Percentiles rank a stretch among this genome's conserved stretches.
phyloP scores from a whole-genome alignment of 35 echinoderm and acorn worm genomes.

The Stichopus chloronotus region DNA sequence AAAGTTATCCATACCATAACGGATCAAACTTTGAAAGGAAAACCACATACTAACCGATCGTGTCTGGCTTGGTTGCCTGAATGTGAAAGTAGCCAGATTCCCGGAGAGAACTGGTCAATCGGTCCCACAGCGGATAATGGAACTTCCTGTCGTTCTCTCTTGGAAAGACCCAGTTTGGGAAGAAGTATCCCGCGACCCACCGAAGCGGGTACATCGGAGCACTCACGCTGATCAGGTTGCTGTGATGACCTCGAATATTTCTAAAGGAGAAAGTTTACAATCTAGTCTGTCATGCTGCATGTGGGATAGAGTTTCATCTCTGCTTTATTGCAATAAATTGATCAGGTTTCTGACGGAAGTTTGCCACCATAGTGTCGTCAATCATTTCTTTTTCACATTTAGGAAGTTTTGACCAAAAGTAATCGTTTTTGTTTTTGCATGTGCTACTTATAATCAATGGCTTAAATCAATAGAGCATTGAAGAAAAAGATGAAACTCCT shows the following conservation, averaged over 20 bases:
- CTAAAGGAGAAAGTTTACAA: conserved; percentile 46
- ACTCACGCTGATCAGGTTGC: conserved; percentile 61
- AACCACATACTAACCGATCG: conserved; percentile 58
- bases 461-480: too few species aligned
- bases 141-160: conserved; percentile 41
- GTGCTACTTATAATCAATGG: too few species aligned
- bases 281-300: background rate
- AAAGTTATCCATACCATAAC: background rate
- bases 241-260: conserved; percentile 73
- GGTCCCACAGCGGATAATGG: conserved; percentile 53
- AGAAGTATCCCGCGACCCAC: conserved; percentile 47
- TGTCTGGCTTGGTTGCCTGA: conserved; percentile 88
- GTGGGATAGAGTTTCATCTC: background rate
- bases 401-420: too few species aligned
- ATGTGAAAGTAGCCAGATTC: conserved; percentile 84
- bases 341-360: too few species aligned
- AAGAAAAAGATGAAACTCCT: too few species aligned
- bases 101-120: background rate
- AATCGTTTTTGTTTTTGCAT: too few species aligned
- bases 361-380: too few species aligned
- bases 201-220: background rate
- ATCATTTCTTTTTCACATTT: too few species aligned
- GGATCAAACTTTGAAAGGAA: too few species aligned
- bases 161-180: conserved; percentile 61
- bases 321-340: too few species aligned